Conservation (phyloP, 2,888 invertebrate genomes). For the Brachylomia viminalis region DNA sequence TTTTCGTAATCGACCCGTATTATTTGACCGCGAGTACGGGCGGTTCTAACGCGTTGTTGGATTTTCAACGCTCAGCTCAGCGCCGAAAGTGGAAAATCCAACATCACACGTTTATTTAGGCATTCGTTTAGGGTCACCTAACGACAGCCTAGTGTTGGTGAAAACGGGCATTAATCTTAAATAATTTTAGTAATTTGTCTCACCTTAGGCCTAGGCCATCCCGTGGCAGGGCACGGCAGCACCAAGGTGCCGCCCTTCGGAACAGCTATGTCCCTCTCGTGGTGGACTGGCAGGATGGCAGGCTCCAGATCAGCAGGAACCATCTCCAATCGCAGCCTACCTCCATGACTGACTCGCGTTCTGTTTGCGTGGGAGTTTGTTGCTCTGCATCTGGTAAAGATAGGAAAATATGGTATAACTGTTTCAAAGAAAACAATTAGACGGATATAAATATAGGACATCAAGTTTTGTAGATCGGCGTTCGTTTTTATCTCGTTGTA, state of each 20-base stretch:
- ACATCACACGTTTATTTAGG: too few species aligned
- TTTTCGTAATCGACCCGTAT: too few species aligned
- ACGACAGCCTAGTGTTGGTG: too few species aligned
- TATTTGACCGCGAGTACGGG: too few species aligned
- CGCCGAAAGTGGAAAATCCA: too few species aligned
- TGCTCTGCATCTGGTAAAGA: slow-evolving; percentile 83
- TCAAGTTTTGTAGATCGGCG: not conserved
- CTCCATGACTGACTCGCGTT: slow-evolving; percentile 84
- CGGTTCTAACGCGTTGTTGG: too few species aligned
- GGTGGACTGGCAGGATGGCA: slow-evolving; percentile 70
- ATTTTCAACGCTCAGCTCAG: too few species aligned
- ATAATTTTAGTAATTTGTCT: not conserved
- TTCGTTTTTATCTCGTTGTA: not conserved
- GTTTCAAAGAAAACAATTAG: not conserved
- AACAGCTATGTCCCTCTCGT: slow-evolving; percentile 75
- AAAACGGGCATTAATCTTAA: too few species aligned
- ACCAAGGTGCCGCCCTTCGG: slow-evolving; percentile 85
- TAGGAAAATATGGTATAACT: not conserved
- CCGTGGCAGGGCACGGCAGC: slow-evolving; percentile 91
- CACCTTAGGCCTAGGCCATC: slow-evolving; percentile 91
- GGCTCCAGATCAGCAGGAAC: slow-evolving; percentile 61
- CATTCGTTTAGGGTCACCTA: too few species aligned
- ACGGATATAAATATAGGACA: not conserved
- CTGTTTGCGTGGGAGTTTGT: slow-evolving; percentile 83
- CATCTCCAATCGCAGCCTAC: slow-evolving; percentile 80